Conservation (phyloP, 2,113 vertebrate genomes). For the Barbus barbus region DNA sequence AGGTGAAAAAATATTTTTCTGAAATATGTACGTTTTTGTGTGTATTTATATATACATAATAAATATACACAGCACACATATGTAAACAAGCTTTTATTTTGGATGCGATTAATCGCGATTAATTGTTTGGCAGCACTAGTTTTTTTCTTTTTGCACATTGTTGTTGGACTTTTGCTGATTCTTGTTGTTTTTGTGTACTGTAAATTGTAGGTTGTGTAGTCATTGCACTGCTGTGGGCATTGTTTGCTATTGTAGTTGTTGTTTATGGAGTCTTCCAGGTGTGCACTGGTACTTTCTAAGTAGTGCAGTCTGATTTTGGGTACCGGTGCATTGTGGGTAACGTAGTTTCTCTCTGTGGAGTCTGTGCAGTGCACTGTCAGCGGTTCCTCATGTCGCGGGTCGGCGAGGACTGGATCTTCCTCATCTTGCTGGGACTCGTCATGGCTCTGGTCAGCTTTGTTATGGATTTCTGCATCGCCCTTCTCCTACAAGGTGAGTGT, state of each 20-base stretch:
- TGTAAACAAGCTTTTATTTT: too few relatives aligned
- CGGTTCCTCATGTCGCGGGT: slow-evolving; percentile 95
- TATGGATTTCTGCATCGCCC: slow-evolving; percentile 95
- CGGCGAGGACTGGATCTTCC: slow-evolving; percentile 99
- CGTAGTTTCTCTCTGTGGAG: slow-evolving; percentile 64
- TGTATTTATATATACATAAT: too few relatives aligned
- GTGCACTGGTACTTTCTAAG: neutral
- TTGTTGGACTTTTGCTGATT: too few relatives aligned
- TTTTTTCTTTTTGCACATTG: too few relatives aligned
- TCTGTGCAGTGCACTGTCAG: slow-evolving; percentile 90
- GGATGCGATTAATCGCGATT: too few relatives aligned
- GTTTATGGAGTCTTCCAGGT: neutral
- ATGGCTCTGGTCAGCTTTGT: slow-evolving; percentile 98
- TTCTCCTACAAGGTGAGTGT: slow-evolving; percentile 91
- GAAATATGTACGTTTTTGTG: too few relatives aligned
- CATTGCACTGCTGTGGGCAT: neutral
- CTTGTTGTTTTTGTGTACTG: too few relatives aligned
- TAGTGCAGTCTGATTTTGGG: slow-evolving; percentile 15
- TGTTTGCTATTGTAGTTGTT: slow-evolving; percentile 16
- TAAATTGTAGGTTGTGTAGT: too few relatives aligned
- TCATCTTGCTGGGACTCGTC: slow-evolving; percentile 92
- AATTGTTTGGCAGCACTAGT: too few relatives aligned
- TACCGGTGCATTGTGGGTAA: slow-evolving; percentile 34
- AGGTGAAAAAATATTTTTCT: too few relatives aligned
- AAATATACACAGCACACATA: too few relatives aligned